Percentiles rank a stretch among this genome's conserved stretches.
phyloP scores from a whole-genome alignment of 2,888 invertebrate genomes.

The Phoenoteleia sp. region DNA sequence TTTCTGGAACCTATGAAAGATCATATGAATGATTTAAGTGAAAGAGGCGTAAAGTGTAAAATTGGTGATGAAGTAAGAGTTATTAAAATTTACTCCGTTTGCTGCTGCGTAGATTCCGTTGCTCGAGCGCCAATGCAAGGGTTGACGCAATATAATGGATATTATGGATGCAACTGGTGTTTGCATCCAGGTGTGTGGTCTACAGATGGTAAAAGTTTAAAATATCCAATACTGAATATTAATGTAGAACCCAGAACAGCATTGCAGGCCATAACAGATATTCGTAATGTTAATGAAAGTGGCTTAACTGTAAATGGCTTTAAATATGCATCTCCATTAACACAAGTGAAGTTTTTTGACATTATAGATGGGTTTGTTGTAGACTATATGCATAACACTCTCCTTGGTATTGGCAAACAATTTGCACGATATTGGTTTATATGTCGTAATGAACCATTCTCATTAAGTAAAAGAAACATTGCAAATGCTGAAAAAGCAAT shows the following conservation, averaged over 20 bases:
- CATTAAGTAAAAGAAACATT: slow-evolving; percentile 9
- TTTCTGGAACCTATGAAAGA: slow-evolving; percentile 48
- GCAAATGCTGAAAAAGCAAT: slow-evolving; percentile 12
- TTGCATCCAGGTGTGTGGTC: slow-evolving; percentile 52
- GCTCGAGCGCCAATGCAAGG: slow-evolving; percentile 66
- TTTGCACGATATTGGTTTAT: slow-evolving; percentile 64
- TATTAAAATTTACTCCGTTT: slow-evolving; percentile 37
- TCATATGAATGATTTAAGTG: slow-evolving; percentile 25
- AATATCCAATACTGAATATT: slow-evolving; percentile 14
- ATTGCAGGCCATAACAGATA: neutral
- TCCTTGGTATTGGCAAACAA: slow-evolving; percentile 44
- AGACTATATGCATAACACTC: slow-evolving; percentile 60
- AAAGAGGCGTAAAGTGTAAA: slow-evolving; percentile 27
- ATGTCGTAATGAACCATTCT: neutral
- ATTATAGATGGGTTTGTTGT: slow-evolving; percentile 59
- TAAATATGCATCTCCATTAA: slow-evolving; percentile 35
- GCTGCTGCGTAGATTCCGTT: slow-evolving; percentile 57
- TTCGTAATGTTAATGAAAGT: neutral
- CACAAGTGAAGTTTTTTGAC: slow-evolving; percentile 45
- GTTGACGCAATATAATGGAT: slow-evolving; percentile 57
- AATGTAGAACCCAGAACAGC: neutral
- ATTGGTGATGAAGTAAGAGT: neutral
- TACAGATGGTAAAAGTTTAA: neutral
- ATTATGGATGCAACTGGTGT: slow-evolving; percentile 68
- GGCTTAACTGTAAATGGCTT: slow-evolving; percentile 11